Percentiles rank a stretch among this genome's conserved stretches.
These are phyloP conservation scores for Pterois miles DNA, from an alignment of 2,797 vertebrate genomes.

Conservation along the genomic window DNA sequence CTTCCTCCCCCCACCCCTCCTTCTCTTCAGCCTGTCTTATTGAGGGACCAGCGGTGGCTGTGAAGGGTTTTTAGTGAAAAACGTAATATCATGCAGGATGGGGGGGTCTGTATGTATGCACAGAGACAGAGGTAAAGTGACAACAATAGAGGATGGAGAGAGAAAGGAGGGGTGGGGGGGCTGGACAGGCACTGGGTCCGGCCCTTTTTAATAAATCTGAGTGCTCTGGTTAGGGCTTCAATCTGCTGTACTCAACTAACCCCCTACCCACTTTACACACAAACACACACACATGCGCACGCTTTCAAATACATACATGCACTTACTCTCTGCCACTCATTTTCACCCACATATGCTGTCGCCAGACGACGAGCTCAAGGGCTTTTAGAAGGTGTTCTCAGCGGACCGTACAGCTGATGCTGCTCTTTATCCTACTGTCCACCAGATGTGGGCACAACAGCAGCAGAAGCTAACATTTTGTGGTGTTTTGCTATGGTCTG, in stretches of 20 bases:
- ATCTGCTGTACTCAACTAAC: slow-evolving; percentile 76
- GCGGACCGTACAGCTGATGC: slow-evolving; percentile 56
- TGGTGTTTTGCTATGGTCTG: not conserved
- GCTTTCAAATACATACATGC: slow-evolving; percentile 62
- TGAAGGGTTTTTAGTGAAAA: slow-evolving; percentile 68
- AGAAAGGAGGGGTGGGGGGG: slow-evolving; percentile 33
- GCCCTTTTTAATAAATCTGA: slow-evolving; percentile 86
- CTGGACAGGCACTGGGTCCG: slow-evolving; percentile 50
- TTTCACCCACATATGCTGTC: slow-evolving; percentile 69
- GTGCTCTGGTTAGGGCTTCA: slow-evolving; percentile 85
- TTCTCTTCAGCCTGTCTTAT: slow-evolving; percentile 45
- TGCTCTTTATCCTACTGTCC: slow-evolving; percentile 39
- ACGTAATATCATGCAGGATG: slow-evolving; percentile 75
- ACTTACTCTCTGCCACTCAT: slow-evolving; percentile 71
- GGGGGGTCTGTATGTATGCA: slow-evolving; percentile 63
- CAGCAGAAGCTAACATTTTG: not conserved
- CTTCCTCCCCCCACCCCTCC: slow-evolving; percentile 27
- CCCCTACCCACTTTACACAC: slow-evolving; percentile 54
- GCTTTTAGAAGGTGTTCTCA: slow-evolving; percentile 69
- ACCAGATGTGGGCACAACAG: slow-evolving; percentile 34
- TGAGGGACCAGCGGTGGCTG: slow-evolving; percentile 65
- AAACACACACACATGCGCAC: slow-evolving; percentile 34
- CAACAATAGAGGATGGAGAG: slow-evolving; percentile 77
- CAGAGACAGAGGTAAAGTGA: slow-evolving; percentile 76
- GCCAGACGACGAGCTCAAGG: slow-evolving; percentile 61